Evolutionary conservation across 2,888 invertebrate species (phyloP).

Genomic region (Xestia xanthographa): DNA sequence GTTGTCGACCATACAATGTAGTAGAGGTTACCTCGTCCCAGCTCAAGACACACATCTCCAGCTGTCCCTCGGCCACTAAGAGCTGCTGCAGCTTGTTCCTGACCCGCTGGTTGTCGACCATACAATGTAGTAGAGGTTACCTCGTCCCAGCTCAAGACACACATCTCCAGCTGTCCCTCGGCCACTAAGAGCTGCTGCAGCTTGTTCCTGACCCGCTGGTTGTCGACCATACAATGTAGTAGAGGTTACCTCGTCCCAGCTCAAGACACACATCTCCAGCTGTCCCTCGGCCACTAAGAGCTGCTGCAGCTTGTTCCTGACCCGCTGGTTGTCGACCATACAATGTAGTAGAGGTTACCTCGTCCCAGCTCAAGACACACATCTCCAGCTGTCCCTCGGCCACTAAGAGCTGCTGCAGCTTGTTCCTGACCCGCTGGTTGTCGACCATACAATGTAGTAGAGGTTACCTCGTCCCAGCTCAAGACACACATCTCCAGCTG

Average conservation of each 20-base stretch:
- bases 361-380: conserved; percentile 81
- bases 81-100: conserved; percentile 74
- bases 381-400: conserved; percentile 74
- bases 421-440: conserved; percentile 73
- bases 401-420: conserved; percentile 77
- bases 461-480: conserved; percentile 80
- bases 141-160: conserved; percentile 82
- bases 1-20: background rate
- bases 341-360: conserved; percentile 64
- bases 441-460: background rate
- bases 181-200: conserved; percentile 76
- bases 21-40: conserved; percentile 78
- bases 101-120: conserved; percentile 70
- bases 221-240: conserved; percentile 35
- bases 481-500: conserved; percentile 79
- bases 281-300: conserved; percentile 75
- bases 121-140: conserved; percentile 41
- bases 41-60: conserved; percentile 79
- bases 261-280: conserved; percentile 79
- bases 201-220: conserved; percentile 73
- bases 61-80: conserved; percentile 72
- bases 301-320: conserved; percentile 72
- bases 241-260: conserved; percentile 79
- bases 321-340: conserved; percentile 68
- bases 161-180: conserved; percentile 75